Percentiles rank a stretch among this genome's conserved stretches.
Evolutionary conservation across 1,140 invertebrate species (phyloP).

Genomic region (Drosophila ercepeae): DNA sequence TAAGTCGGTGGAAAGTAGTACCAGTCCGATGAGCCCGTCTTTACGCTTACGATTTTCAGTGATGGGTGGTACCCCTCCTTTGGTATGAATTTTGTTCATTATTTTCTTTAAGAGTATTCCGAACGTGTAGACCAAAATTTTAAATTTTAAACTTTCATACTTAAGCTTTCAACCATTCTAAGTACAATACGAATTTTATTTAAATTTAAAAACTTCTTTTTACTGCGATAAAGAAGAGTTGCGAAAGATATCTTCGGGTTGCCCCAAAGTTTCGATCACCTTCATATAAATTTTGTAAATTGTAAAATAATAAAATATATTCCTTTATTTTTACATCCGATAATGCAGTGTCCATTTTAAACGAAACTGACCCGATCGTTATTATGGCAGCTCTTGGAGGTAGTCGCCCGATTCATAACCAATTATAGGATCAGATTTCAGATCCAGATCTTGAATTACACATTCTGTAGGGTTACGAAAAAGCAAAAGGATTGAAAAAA

Average conservation of each 20-base stretch:
- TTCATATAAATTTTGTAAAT: background rate
- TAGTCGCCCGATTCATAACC: background rate
- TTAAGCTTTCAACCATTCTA: slow-evolving; percentile 1
- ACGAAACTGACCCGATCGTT: background rate
- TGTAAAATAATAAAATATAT: background rate
- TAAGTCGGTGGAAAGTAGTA: slow-evolving; percentile 22
- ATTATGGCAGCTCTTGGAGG: background rate
- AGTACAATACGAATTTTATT: slow-evolving; percentile 1
- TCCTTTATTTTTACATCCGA: background rate
- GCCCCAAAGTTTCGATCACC: background rate
- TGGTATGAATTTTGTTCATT: background rate
- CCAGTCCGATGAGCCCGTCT: slow-evolving; percentile 15
- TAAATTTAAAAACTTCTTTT: background rate
- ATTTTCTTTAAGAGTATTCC: background rate
- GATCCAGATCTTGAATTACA: too few relatives aligned
- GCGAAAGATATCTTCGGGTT: background rate
- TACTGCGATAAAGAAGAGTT: background rate
- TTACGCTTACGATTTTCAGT: slow-evolving; percentile 14
- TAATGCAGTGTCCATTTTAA: background rate
- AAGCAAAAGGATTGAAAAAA: slow-evolving; percentile 1
- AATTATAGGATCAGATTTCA: background rate
- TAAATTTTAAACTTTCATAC: too few relatives aligned
- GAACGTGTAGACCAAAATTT: background rate
- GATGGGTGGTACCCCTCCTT: slow-evolving; percentile 10
- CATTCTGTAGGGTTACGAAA: background rate